These are phyloP conservation scores for Lepidurus arcticus DNA, from an alignment of 1,140 invertebrate species.

Conservation along the genomic window DNA sequence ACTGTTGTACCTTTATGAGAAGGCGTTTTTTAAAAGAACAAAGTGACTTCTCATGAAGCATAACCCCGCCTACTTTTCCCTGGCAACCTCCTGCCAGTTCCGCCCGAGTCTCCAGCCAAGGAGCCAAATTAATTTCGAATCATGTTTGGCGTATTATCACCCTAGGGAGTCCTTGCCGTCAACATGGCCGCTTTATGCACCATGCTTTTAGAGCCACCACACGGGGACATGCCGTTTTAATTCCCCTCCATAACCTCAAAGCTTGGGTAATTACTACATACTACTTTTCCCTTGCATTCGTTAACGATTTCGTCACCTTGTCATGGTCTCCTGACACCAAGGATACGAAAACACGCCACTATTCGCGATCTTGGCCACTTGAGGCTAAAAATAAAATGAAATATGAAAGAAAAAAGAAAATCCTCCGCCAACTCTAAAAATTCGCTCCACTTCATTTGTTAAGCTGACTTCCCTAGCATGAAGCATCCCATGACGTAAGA, in stretches of 20 bases:
- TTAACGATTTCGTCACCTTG: constrained; percentile 21
- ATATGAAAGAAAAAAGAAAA: not conserved
- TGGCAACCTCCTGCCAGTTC: constrained; percentile 10
- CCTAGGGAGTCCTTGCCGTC: constrained; percentile 12
- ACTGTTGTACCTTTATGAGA: not conserved
- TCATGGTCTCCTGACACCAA: not conserved
- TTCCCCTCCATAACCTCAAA: constrained; percentile 12
- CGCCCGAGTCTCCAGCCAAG: constrained; percentile 16
- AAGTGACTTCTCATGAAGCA: not conserved
- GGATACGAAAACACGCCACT: not conserved
- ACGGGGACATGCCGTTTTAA: constrained; percentile 9
- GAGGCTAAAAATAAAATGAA: too few relatives aligned
- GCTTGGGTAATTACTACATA: not conserved
- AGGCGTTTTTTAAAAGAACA: not conserved
- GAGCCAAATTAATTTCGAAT: constrained; percentile 22
- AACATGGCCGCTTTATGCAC: constrained; percentile 9
- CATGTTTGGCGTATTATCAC: constrained; percentile 17
- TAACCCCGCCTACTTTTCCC: constrained; percentile 17
- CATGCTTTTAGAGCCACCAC: not conserved
- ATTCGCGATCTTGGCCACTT: not conserved
- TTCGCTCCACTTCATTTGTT: constrained; percentile 17
- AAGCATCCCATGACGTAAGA: not conserved
- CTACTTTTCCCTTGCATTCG: not conserved
- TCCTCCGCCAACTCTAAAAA: not conserved
- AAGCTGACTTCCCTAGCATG: not conserved